A percentile compares a stretch with the other conserved stretches of the same genome.
Evolutionary conservation across 2,888 invertebrate species (phyloP).

Genomic region (Drosophila mayaguana): DNA sequence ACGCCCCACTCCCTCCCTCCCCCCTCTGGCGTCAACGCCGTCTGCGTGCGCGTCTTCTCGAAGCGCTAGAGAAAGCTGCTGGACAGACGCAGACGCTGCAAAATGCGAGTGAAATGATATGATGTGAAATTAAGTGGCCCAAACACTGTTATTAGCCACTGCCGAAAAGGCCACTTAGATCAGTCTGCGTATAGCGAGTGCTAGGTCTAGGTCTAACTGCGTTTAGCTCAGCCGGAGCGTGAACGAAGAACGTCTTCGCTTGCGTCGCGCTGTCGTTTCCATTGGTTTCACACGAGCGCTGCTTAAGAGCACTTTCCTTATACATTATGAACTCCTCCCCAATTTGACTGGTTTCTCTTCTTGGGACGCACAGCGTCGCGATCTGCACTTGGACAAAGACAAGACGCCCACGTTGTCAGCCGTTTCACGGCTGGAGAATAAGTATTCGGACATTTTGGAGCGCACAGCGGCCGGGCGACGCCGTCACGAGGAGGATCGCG

Average conservation of each 20-base stretch:
- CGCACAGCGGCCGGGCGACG: slow-evolving; percentile 88
- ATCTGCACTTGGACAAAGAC: slow-evolving; percentile 83
- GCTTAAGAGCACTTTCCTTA: slow-evolving; percentile 73
- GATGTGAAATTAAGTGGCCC: slow-evolving; percentile 59
- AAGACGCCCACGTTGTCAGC: slow-evolving; percentile 86
- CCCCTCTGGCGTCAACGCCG: not conserved
- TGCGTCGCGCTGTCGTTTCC: slow-evolving; percentile 52
- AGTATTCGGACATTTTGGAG: slow-evolving; percentile 91
- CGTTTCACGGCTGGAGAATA: slow-evolving; percentile 91
- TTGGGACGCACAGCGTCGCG: slow-evolving; percentile 73
- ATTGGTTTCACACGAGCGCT: slow-evolving; percentile 79
- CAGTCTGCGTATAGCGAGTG: slow-evolving; percentile 29
- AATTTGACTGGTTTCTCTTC: slow-evolving; percentile 63
- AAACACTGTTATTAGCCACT: slow-evolving; percentile 69
- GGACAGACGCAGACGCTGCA: slow-evolving; percentile 36
- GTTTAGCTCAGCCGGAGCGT: slow-evolving; percentile 63
- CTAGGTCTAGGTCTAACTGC: slow-evolving; percentile 40
- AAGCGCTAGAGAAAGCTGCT: slow-evolving; percentile 58
- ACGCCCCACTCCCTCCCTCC: slow-evolving; percentile 3
- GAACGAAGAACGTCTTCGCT: slow-evolving; percentile 13
- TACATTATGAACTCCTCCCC: slow-evolving; percentile 50
- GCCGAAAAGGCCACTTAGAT: slow-evolving; percentile 69
- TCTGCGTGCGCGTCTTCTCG: slow-evolving; percentile 5
- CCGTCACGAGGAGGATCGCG: slow-evolving; percentile 86
- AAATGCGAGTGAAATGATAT: slow-evolving; percentile 66